Evolutionary conservation across 1,140 invertebrate species (phyloP).

Genomic region (Patella vulgata): DNA sequence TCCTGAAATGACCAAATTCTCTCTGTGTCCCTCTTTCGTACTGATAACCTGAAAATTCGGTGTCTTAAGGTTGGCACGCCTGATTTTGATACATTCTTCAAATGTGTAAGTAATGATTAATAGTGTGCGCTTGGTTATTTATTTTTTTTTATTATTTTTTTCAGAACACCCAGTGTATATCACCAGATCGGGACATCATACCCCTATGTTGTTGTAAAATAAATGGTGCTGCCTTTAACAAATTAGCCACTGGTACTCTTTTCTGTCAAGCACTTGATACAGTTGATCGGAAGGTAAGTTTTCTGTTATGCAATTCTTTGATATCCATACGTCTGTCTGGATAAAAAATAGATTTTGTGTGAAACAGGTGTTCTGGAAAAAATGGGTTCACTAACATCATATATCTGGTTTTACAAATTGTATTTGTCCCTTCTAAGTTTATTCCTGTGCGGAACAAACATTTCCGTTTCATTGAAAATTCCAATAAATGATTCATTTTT

Average conservation of each 20-base stretch:
- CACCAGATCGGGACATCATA: conserved; percentile 53
- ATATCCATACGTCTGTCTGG: not conserved
- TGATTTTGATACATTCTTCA: not conserved
- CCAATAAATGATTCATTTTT: too few relatives aligned
- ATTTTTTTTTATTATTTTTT: conserved; percentile 18
- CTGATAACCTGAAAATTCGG: too few relatives aligned
- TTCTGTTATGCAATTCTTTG: not conserved
- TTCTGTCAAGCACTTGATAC: conserved; percentile 81
- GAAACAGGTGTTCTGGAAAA: too few relatives aligned
- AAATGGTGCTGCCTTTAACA: conserved; percentile 56
- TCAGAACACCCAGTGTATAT: conserved; percentile 27
- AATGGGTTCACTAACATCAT: too few relatives aligned
- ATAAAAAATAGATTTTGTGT: not conserved
- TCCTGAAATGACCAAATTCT: too few relatives aligned
- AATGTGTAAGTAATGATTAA: not conserved
- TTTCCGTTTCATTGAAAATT: too few relatives aligned
- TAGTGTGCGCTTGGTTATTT: not conserved
- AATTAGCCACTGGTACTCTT: conserved; percentile 48
- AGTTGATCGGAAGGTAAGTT: conserved; percentile 75
- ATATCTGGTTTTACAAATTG: too few relatives aligned
- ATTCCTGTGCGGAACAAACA: too few relatives aligned
- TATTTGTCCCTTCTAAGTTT: too few relatives aligned
- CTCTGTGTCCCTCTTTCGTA: too few relatives aligned
- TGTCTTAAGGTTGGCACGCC: not conserved
- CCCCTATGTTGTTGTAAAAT: conserved; percentile 64